These are phyloP conservation scores for Vombatus ursinus DNA, from an alignment of 2,113 vertebrate genomes.

Conservation along the genomic window DNA sequence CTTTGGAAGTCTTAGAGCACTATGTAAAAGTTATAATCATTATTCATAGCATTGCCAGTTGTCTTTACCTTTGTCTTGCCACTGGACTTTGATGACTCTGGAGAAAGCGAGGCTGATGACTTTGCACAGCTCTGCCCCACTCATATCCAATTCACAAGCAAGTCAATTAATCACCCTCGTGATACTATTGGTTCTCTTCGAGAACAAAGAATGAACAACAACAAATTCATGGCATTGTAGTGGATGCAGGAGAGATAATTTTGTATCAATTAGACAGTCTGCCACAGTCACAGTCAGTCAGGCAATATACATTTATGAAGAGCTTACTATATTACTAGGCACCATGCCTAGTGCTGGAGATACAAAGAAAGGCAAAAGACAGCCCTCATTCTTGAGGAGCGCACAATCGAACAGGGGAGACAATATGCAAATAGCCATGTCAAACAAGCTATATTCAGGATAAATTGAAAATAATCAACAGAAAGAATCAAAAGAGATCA, in stretches of 20 bases:
- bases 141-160: not conserved
- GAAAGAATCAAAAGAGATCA: not conserved
- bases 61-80: not conserved
- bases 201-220: not conserved
- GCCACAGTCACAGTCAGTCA: not conserved
- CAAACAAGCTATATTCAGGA: not conserved
- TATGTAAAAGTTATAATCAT: not conserved
- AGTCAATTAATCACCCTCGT: not conserved
- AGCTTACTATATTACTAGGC: not conserved
- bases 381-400: not conserved
- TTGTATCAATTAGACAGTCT: not conserved
- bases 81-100: not conserved
- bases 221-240: too few relatives aligned
- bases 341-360: not conserved
- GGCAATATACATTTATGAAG: not conserved
- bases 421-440: not conserved
- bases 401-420: not conserved
- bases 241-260: not conserved
- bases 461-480: not conserved
- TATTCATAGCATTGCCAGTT: not conserved
- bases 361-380: not conserved
- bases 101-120: not conserved
- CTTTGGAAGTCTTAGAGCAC: not conserved
- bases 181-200: not conserved
- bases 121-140: not conserved